Conservation (phyloP, 2,113 vertebrate genomes). For the Eretmochelys imbricata region DNA sequence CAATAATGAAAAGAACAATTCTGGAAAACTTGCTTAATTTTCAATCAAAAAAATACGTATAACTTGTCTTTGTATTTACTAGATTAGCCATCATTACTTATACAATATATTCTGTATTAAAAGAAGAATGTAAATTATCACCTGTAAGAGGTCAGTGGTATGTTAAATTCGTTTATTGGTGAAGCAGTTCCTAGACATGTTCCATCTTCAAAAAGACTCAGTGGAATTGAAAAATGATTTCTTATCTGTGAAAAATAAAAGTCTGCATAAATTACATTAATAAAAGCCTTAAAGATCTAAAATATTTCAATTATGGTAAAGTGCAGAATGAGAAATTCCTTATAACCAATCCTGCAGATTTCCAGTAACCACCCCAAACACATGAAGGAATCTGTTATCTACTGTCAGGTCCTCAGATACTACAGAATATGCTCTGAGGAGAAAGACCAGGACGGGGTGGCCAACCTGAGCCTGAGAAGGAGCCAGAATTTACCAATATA, state of each 20-base stretch:
- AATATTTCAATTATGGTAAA: not conserved
- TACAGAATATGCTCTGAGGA: not conserved
- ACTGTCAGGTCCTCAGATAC: not conserved
- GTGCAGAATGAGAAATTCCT: not conserved
- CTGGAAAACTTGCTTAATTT: not conserved
- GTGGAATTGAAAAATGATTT: slow-evolving; percentile 93
- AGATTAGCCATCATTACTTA: not conserved
- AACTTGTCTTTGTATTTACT: not conserved
- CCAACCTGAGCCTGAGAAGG: too few relatives aligned
- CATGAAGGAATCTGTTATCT: not conserved
- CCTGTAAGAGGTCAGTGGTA: slow-evolving; percentile 93
- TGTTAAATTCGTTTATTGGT: slow-evolving; percentile 91
- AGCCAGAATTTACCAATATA: too few relatives aligned
- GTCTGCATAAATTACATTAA: not conserved
- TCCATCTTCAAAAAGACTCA: slow-evolving; percentile 89
- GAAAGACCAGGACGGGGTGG: not conserved
- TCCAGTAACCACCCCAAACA: not conserved
- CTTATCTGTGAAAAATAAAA: slow-evolving; percentile 84
- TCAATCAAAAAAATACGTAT: not conserved
- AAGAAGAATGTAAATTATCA: slow-evolving; percentile 52
- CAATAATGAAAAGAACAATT: not conserved
- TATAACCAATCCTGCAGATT: not conserved
- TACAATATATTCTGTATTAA: not conserved
- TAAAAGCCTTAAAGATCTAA: not conserved
- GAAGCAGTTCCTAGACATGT: slow-evolving; percentile 86